Conservation (phyloP, 2,113 vertebrate species). For the Pleuronectes platessa region DNA sequence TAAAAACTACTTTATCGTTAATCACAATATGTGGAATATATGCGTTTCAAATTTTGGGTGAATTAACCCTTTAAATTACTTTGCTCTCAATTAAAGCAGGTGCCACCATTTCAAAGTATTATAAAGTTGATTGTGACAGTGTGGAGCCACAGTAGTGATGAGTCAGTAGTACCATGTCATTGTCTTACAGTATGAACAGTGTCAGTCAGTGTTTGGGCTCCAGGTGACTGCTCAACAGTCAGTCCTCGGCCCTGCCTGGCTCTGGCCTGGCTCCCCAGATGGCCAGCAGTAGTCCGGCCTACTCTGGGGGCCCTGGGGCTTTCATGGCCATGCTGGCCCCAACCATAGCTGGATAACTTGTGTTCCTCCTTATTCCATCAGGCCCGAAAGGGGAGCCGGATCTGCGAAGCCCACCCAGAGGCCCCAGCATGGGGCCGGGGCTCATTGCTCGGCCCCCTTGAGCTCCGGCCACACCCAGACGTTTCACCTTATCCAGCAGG, state of each 20-base stretch:
- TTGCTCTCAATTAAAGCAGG: conserved; percentile 22
- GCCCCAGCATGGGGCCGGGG: conserved; percentile 78
- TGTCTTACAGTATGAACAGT: conserved; percentile 5
- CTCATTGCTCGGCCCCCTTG: conserved; percentile 76
- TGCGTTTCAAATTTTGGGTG: not conserved
- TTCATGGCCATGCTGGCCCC: conserved; percentile 99
- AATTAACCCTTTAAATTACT: conserved; percentile 11
- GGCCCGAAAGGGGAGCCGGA: conserved; percentile 87
- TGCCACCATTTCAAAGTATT: not conserved
- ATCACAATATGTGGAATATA: not conserved
- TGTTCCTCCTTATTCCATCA: conserved; percentile 91
- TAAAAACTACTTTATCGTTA: not conserved
- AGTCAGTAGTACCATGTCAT: conserved; percentile 27
- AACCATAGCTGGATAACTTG: conserved; percentile 95
- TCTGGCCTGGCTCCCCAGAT: conserved; percentile 80
- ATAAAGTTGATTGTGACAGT: conserved; percentile 1
- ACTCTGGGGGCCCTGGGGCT: conserved; percentile 86
- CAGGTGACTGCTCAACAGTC: conserved; percentile 49
- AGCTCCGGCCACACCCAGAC: conserved; percentile 89
- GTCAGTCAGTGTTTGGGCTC: conserved; percentile 35
- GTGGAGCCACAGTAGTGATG: not conserved
- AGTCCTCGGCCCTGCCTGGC: not conserved
- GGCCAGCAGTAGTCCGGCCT: conserved; percentile 81
- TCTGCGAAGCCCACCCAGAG: conserved; percentile 86
- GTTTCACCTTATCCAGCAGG: conserved; percentile 95